Evolutionary conservation across 2,888 invertebrate genomes (phyloP).

Genomic region (Uropetala carovei): DNA sequence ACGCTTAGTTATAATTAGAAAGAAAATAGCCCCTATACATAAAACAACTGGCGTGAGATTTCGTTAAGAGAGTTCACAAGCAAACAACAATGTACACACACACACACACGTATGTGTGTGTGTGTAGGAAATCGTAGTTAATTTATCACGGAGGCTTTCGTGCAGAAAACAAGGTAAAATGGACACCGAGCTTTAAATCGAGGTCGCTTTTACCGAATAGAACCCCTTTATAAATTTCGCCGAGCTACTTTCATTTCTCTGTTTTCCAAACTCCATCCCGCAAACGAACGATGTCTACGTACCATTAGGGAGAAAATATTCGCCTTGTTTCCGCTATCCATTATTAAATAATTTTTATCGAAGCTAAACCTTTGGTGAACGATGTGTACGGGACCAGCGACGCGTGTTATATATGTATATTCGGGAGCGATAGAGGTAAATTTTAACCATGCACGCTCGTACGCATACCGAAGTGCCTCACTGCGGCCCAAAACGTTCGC

Average conservation of each 20-base stretch:
- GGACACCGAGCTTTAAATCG: not conserved
- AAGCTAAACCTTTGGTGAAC: not conserved
- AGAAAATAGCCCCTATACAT: too few species aligned
- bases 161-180: not conserved
- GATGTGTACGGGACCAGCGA: not conserved
- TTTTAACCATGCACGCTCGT: too few species aligned
- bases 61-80: too few species aligned
- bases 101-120: not conserved
- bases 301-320: not conserved
- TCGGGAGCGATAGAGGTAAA: too few species aligned
- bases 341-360: not conserved
- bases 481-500: too few species aligned
- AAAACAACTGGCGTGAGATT: too few species aligned
- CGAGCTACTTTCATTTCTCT: not conserved
- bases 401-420: not conserved
- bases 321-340: not conserved
- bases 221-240: not conserved
- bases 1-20: too few species aligned
- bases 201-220: not conserved
- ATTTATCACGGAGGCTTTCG: not conserved
- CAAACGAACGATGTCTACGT: not conserved
- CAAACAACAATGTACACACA: not conserved
- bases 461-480: too few species aligned
- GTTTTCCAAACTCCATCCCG: not conserved
- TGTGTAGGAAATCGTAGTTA: not conserved